Base-by-base conservation (phyloP, 2,888 invertebrate genomes). In the Stegophylla sp. region DNA sequence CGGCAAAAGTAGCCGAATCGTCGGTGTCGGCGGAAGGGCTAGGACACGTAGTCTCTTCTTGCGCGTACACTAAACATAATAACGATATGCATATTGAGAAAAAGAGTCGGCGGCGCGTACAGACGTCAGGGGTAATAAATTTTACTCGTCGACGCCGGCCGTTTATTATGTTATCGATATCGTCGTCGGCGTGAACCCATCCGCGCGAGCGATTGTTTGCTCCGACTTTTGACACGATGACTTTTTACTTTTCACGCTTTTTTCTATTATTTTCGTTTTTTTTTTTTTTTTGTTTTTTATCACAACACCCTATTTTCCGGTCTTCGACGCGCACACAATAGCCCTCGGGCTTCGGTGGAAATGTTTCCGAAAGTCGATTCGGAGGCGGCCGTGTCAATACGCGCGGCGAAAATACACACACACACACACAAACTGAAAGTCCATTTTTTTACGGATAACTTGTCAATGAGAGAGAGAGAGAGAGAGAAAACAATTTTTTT, bases 91-190 rank as follows among this genome's bases (percentile, higher is more conserved):
- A 63, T 2, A n/a, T n/a, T n/a, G n/a, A n/a, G n/a, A n/a, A n/a
- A n/a, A n/a, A n/a, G n/a, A 17, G 28, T n/a, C 7, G 7, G 13
- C n/a, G n/a, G n/a, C 20, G 20, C 20, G 56, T 26, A 53, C 69
- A 28, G 26, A 23, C 61, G 73, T 73, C 73, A 53, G 64, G 64
- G 41, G 41, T 26, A 64, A 75, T 75, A 75, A 75, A 75, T 75
- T 64, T 75, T 20, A 23, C 23, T 23, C 17, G 51, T 43, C 73
- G 59, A 10, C 34, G 28, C 13, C 45, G 61, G 26, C 4, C 34
- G 34, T 20, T 28, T 34, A 34, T 45, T 48, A n/a, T n/a, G n/a
- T n/a, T n/a, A 61, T 61, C 15, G 73, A 61, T 61, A 72, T 43
- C 53, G 45, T 61, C 73, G 59, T 9, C 48, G 48, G 10, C 43